Evolutionary conservation across 2,113 vertebrate genomes (phyloP), one percentile per base, ranked within the genome.

Genomic region (Carassius auratus): DNA sequence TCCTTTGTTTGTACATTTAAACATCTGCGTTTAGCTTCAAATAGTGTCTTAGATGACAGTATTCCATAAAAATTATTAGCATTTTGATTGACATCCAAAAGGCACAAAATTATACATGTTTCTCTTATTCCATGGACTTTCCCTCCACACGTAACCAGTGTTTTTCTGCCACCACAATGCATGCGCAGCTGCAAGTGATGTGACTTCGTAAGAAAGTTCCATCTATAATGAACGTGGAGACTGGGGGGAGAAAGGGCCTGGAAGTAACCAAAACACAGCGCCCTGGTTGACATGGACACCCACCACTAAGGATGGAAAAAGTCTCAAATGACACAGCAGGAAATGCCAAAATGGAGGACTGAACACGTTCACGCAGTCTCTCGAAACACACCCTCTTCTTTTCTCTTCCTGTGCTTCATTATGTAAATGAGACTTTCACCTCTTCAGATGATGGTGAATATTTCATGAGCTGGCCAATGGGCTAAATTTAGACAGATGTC

Each of bases 401-500:
- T 57, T 85, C 55, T 75, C 69, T 79, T 83, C 74, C 64, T 80
- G 15, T 84, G 21, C 84, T 85, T 87, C 77, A 42, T 89, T 89
- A 88, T 84, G 89, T 87, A 91, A 90, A 90, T 74, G 64, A 86
- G 42, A 66, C 17, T 85, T 88, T 42, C 45, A 74, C 86, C 42
- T 87, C 50, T 82, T 85, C 76, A 88, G 75, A 86, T 80, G 36
- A 85, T 5, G 69, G 57, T 92, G 78, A 93, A 93, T 94, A 92
- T 94, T 94, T 93, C 62, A 94, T 92, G 87, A 91, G 89, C 26
- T 79, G 71, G 12, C 55, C 62, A 89, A 36, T 0, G 48, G 38
- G 61, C 91, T 93, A 92, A 91, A 92, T 91, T 91, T 93, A 93
- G 90, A 76, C 55, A 76, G 26, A 85, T 13, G 55, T 83, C 66